Percentiles rank a stretch among this genome's conserved stretches.
These are phyloP conservation scores for Pogona vitticeps DNA, from an alignment of 2,113 vertebrate genomes.

Conservation along the genomic window DNA sequence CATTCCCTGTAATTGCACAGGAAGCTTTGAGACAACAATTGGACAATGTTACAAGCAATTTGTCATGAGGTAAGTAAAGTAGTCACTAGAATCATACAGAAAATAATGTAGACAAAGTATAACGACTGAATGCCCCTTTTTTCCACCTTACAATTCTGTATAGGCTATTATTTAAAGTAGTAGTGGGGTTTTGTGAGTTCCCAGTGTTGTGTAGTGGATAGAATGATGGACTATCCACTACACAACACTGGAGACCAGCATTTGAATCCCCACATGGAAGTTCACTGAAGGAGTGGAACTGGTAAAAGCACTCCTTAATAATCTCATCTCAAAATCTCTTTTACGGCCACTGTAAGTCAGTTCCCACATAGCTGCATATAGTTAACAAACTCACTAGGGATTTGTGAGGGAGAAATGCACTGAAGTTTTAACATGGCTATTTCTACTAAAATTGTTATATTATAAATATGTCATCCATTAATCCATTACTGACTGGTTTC, in stretches of 20 bases:
- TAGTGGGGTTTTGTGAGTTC: background rate
- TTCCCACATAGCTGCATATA: too few species aligned
- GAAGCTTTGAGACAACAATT: background rate
- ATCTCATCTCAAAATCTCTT: too few species aligned
- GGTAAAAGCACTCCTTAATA: too few species aligned
- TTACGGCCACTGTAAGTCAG: too few species aligned
- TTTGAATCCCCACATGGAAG: too few species aligned
- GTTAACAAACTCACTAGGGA: background rate
- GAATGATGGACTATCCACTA: too few species aligned
- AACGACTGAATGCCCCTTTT: background rate
- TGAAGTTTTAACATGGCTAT: background rate
- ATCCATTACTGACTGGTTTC: background rate
- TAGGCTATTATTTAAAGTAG: background rate
- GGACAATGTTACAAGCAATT: background rate
- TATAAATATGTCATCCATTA: background rate
- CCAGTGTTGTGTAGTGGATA: too few species aligned
- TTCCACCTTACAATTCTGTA: slow-evolving; percentile 6
- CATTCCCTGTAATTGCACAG: slow-evolving; percentile 21
- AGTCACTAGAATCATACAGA: slow-evolving; percentile 10
- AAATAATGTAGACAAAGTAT: slow-evolving; percentile 1
- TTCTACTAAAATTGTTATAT: background rate
- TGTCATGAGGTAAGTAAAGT: slow-evolving; percentile 28
- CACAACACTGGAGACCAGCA: too few species aligned
- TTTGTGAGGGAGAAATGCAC: slow-evolving; percentile 1
- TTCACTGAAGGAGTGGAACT: too few species aligned